Evolutionary conservation across 2,113 vertebrate genomes (phyloP).

Genomic region (Dicrurus megarhynchus): DNA sequence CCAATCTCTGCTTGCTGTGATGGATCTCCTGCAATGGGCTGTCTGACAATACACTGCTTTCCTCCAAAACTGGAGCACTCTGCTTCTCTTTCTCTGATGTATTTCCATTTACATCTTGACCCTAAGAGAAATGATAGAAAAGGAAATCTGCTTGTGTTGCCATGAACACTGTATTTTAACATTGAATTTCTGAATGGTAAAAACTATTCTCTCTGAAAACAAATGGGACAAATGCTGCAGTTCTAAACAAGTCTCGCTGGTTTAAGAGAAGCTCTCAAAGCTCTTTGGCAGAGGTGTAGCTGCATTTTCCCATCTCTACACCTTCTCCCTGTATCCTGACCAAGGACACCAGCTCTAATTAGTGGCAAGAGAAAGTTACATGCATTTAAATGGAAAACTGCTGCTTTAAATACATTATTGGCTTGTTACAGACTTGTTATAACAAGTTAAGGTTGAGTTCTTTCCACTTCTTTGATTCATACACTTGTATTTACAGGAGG

Average conservation of each 20-base stretch:
- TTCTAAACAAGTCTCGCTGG: background rate
- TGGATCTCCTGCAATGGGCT: background rate
- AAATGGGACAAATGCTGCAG: background rate
- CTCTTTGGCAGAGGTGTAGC: background rate
- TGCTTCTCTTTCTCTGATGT: background rate
- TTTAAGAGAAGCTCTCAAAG: background rate
- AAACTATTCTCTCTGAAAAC: background rate
- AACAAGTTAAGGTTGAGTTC: background rate
- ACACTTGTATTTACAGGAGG: background rate
- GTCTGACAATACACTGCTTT: background rate
- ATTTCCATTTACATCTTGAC: constrained; percentile 20
- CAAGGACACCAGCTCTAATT: background rate
- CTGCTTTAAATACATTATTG: background rate
- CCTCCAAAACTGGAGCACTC: background rate
- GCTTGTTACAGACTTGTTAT: background rate
- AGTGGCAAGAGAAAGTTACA: background rate
- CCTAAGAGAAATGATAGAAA: background rate
- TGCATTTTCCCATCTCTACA: background rate
- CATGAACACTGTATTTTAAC: background rate
- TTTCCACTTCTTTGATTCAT: background rate
- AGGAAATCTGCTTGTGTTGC: background rate
- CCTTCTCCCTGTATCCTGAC: background rate
- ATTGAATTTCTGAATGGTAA: background rate
- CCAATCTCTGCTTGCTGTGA: background rate
- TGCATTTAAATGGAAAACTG: background rate